These are phyloP conservation scores for Chaetodon trifasciatus DNA, from an alignment of 2,797 vertebrate genomes.

Conservation along the genomic window DNA sequence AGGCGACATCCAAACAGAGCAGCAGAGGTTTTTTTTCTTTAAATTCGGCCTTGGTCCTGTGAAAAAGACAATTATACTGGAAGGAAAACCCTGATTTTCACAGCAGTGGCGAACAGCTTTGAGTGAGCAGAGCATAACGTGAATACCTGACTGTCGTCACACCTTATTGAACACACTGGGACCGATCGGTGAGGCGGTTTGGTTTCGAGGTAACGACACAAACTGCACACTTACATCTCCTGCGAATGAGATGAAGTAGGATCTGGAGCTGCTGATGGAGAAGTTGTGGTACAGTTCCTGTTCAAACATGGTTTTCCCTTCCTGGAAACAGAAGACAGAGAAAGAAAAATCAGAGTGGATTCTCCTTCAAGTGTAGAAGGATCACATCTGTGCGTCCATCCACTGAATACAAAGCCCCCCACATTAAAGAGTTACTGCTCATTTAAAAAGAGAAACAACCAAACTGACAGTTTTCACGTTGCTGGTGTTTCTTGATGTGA, in stretches of 20 bases:
- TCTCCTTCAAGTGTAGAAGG: not conserved
- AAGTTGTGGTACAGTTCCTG: constrained; percentile 99
- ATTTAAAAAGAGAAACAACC: not conserved
- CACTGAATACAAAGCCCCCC: not conserved
- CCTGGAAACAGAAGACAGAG: constrained; percentile 81
- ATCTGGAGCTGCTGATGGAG: constrained; percentile 92
- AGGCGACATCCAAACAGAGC: too few species aligned
- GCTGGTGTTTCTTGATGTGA: not conserved
- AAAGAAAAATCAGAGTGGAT: not conserved
- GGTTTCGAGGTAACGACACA: not conserved
- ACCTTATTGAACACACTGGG: not conserved
- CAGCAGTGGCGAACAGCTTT: not conserved
- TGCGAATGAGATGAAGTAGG: constrained; percentile 97
- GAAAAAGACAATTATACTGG: too few species aligned
- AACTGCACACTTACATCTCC: constrained; percentile 92
- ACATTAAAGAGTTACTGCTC: not conserved
- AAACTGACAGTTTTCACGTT: not conserved
- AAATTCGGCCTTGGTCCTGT: too few species aligned
- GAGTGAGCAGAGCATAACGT: not conserved
- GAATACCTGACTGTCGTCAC: not conserved
- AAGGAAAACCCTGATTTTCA: too few species aligned
- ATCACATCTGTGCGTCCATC: not conserved
- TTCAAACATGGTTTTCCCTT: constrained; percentile 94
- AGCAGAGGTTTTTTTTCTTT: too few species aligned
- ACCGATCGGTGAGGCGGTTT: not conserved